Conservation (phyloP, 1,140 invertebrate species). For the Sitophilus oryzae region DNA sequence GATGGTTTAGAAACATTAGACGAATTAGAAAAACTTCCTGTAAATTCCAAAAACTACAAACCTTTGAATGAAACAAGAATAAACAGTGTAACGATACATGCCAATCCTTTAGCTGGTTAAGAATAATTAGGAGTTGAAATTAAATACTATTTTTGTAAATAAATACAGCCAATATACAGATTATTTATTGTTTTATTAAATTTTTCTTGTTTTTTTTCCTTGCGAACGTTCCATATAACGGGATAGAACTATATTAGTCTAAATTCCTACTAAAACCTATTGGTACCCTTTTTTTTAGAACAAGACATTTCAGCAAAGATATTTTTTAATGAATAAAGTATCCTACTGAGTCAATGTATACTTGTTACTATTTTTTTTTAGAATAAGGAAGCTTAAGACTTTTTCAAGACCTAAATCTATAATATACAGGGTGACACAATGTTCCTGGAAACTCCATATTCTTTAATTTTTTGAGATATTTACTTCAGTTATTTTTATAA, state of each 20-base stretch:
- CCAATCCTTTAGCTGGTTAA: conserved; percentile 85
- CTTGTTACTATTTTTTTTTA: not conserved
- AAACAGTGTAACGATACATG: conserved; percentile 88
- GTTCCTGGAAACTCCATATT: too few relatives aligned
- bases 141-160: not conserved
- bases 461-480: too few relatives aligned
- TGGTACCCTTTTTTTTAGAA: not conserved
- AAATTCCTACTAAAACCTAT: not conserved
- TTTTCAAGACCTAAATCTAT: too few relatives aligned
- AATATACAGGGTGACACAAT: too few relatives aligned
- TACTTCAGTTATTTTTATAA: too few relatives aligned
- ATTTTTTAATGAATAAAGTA: too few relatives aligned
- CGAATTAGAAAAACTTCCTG: conserved; percentile 90
- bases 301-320: too few relatives aligned
- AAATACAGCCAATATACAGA: not conserved
- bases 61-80: conserved; percentile 81
- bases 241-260: not conserved
- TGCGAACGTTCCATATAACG: not conserved
- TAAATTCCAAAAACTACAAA: conserved; percentile 88
- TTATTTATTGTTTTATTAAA: not conserved
- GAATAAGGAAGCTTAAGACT: not conserved
- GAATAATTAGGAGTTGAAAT: not conserved
- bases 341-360: not conserved
- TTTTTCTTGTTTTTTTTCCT: not conserved
- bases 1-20: conserved; percentile 95